These are phyloP conservation scores for Pelosia muscerda DNA, from an alignment of 2,888 invertebrate species.

Conservation along the genomic window DNA sequence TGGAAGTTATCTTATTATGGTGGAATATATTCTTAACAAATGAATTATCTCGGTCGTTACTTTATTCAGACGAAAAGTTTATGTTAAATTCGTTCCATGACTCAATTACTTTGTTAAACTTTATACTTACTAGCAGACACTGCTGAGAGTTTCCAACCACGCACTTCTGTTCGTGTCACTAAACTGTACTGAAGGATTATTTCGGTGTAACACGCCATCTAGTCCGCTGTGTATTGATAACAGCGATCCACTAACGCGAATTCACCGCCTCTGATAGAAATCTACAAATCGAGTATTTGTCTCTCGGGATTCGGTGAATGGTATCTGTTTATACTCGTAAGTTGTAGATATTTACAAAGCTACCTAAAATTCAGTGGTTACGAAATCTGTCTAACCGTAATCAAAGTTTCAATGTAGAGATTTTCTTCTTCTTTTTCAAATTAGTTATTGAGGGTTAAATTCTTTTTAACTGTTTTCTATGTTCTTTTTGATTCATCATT, in stretches of 20 bases:
- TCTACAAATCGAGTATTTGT: constrained; percentile 15
- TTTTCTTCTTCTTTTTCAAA: not conserved
- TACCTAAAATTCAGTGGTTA: not conserved
- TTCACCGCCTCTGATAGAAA: constrained; percentile 13
- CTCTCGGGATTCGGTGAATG: not conserved
- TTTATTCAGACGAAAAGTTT: not conserved
- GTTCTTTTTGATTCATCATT: no score
- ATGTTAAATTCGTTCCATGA: not conserved
- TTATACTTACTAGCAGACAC: not conserved
- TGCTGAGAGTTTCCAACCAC: not conserved
- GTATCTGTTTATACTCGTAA: constrained; percentile 7
- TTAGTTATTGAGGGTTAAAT: not conserved
- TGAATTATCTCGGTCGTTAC: not conserved
- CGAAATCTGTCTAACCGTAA: not conserved
- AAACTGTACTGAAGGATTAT: constrained; percentile 15
- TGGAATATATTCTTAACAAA: no score
- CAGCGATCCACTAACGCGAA: constrained; percentile 7
- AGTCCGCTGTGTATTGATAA: constrained; percentile 23
- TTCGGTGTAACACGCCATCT: constrained; percentile 3
- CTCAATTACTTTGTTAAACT: not conserved
- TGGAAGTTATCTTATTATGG: no score
- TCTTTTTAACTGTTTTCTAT: not conserved
- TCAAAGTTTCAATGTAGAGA: not conserved
- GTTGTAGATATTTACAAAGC: not conserved
- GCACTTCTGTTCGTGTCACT: constrained; percentile 13